These are phyloP conservation scores for Calidris pygmaea DNA, from an alignment of 2,113 vertebrate genomes.

Conservation along the genomic window DNA sequence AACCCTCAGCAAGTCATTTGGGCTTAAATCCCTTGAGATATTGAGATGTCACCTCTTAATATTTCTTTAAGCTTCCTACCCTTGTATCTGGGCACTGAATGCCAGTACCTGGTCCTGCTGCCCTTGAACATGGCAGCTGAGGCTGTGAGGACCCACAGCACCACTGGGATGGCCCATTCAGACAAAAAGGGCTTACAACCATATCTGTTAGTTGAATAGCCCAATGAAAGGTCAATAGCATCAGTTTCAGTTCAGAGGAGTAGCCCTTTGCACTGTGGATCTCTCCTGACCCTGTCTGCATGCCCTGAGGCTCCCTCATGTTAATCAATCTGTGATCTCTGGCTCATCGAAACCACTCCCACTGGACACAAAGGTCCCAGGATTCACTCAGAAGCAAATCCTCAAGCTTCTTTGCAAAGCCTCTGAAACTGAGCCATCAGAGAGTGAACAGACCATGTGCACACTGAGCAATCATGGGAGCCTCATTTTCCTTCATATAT, in stretches of 20 bases:
- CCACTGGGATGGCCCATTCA: not conserved
- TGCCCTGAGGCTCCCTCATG: not conserved
- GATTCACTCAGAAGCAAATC: not conserved
- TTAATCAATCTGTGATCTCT: not conserved
- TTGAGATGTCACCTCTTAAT: not conserved
- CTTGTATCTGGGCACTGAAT: not conserved
- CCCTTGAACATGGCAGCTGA: not conserved
- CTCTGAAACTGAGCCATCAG: not conserved
- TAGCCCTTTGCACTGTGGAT: not conserved
- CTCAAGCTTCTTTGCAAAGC: not conserved
- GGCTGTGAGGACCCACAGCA: not conserved
- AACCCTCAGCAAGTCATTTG: not conserved
- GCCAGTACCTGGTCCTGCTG: not conserved
- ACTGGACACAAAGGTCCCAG: not conserved
- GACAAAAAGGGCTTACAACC: not conserved
- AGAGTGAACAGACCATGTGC: not conserved
- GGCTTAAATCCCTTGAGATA: not conserved
- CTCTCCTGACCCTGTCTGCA: not conserved
- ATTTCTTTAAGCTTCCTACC: not conserved
- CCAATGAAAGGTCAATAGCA: not conserved
- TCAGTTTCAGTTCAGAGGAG: not conserved
- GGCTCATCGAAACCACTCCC: not conserved
- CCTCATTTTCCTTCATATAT: not conserved
- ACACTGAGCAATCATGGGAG: accelerated
- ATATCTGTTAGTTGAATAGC: not conserved